These are phyloP conservation scores for Drosophila lacertosa DNA, from an alignment of 1,140 invertebrate species.

Conservation along the genomic window DNA sequence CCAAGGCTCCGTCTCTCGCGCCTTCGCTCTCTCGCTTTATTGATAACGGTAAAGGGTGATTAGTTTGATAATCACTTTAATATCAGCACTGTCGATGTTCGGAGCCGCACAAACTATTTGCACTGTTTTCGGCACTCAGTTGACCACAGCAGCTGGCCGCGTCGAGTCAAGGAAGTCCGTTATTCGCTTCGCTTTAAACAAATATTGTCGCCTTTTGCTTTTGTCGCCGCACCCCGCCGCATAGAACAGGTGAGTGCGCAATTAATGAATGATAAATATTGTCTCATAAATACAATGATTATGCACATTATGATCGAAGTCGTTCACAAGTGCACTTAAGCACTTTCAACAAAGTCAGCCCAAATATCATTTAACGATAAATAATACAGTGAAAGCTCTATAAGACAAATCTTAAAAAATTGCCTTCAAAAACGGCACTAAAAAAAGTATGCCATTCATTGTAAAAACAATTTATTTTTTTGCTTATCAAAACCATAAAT, in stretches of 20 bases:
- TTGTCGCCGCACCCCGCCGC: not conserved
- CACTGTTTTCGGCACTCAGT: slow-evolving; percentile 52
- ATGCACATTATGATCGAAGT: too few relatives aligned
- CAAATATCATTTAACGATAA: not conserved
- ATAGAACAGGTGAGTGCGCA: slow-evolving; percentile 19
- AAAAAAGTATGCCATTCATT: too few relatives aligned
- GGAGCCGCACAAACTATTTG: slow-evolving; percentile 12
- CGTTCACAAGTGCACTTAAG: not conserved
- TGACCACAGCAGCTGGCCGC: slow-evolving; percentile 28
- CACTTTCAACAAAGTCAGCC: not conserved
- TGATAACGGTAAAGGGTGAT: slow-evolving; percentile 49
- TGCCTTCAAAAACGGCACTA: too few relatives aligned
- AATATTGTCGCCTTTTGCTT: not conserved
- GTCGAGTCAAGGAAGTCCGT: slow-evolving; percentile 23
- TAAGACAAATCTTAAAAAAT: too few relatives aligned
- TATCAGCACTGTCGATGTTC: slow-evolving; percentile 21
- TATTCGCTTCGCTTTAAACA: slow-evolving; percentile 7
- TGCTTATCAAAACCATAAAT: too few relatives aligned
- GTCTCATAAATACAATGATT: not conserved
- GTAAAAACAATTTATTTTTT: too few relatives aligned
- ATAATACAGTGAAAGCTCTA: too few relatives aligned
- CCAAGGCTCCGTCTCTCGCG: not conserved
- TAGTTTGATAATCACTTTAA: slow-evolving; percentile 30
- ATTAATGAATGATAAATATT: not conserved
- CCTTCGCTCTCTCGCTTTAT: not conserved